Base-by-base conservation (phyloP, 2,888 invertebrate genomes). In the Monopis laevigella region DNA sequence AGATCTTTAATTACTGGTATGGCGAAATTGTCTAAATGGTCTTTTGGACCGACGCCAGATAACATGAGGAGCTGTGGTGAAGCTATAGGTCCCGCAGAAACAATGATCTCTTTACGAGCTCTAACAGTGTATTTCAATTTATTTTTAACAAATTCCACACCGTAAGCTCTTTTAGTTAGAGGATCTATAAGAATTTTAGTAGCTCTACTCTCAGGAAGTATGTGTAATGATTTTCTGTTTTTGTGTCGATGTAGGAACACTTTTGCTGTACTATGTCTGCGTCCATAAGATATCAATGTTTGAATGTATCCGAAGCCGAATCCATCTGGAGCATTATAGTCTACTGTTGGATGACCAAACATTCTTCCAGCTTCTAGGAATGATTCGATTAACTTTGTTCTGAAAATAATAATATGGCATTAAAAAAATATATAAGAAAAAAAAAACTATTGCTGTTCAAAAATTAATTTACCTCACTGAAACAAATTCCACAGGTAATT, bases 11-110 rank as follows among this genome's bases (percentile, higher is more conserved):
- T 52, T 0, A 89, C 62, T 0, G 86, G 84, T 46, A 89, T 82
- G 0, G 77, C 77, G 1, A 84, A 59, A 2, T 77, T 65, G 12
- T 64, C 55, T 1, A 88, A 62, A 51, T 88, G 78, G 32, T 83
- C 58, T 44, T 54, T 66, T 0, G 85, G 85, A 2, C 86, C 86
- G 10, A 86, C 57, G 0, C 94, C 94, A 4, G 93, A 93, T 3
- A 97, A 65, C 92, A 96, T 92, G 7, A 97, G 81, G 2, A 97
- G 62, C 63, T 97, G 96, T 0, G 96, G 94, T 0, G 93, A 90
- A 54, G 92, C 92, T 47, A 97, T 88, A 1, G 94, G 85, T 0
- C 96, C 96, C 2, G 92, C 93, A 10, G 91, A 88, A 11, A 96
- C 55, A 41, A 96, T 90, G 0, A 97, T 88, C 71, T 94, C 94